Conservation (phyloP, 2,113 vertebrate genomes). For the Oxyruncus cristatus region DNA sequence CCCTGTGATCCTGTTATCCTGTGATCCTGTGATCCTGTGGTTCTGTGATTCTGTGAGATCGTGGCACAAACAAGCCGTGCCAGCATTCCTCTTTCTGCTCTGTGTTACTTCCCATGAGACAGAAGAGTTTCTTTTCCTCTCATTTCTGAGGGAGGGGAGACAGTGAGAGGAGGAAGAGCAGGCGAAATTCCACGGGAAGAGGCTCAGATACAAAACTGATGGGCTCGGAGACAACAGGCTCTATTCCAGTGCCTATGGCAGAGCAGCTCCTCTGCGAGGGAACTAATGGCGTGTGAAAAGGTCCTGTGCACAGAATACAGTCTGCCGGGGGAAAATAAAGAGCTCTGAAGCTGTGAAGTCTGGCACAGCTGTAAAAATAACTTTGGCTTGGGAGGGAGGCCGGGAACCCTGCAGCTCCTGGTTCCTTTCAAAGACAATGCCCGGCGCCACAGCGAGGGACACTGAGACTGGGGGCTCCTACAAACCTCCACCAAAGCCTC, state of each 20-base stretch:
- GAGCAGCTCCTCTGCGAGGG: background rate
- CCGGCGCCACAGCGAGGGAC: background rate
- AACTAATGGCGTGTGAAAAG: background rate
- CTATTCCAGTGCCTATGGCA: background rate
- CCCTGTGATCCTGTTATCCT: too few relatives aligned
- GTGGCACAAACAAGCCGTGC: background rate
- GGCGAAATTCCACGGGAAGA: background rate
- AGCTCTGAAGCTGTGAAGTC: conserved; percentile 1
- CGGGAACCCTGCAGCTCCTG: background rate
- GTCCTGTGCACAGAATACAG: background rate
- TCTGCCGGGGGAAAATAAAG: background rate
- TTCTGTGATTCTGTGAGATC: too few relatives aligned
- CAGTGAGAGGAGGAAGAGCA: background rate
- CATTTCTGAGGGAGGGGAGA: background rate
- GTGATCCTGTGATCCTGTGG: too few relatives aligned
- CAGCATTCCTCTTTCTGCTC: background rate
- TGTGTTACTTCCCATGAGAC: background rate
- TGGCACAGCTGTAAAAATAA: background rate
- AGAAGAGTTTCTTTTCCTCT: background rate
- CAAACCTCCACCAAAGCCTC: background rate
- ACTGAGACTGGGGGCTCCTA: fast-evolving
- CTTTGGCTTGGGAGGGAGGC: background rate
- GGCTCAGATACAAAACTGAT: background rate
- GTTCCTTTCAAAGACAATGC: background rate
- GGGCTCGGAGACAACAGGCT: background rate